Conservation (phyloP, 2,113 vertebrate species). For the Uropsilus gracilis region DNA sequence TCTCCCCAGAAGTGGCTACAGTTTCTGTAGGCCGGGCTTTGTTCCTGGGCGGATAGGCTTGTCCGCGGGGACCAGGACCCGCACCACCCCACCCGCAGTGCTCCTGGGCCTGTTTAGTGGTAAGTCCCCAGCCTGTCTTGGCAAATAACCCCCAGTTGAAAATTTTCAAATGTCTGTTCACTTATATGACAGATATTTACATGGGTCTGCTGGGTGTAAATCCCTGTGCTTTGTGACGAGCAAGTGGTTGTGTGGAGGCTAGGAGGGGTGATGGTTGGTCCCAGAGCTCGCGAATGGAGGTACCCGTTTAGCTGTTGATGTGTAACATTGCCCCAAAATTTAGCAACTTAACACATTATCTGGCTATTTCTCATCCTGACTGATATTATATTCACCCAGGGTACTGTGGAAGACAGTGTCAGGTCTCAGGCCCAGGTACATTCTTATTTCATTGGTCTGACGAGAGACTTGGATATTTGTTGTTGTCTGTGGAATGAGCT, state of each 20-base stretch:
- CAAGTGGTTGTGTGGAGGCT: no score
- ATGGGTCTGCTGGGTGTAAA: no score
- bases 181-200: neutral
- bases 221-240: neutral
- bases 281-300: neutral
- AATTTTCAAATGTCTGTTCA: neutral
- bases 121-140: neutral
- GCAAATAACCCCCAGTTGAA: neutral
- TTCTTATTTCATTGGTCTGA: neutral
- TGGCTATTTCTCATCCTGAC: rapidly evolving
- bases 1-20: rapidly evolving
- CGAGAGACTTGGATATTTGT: neutral
- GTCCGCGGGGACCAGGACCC: no score
- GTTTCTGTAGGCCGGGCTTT: rapidly evolving
- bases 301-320: neutral
- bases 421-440: no score
- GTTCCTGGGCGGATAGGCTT: neutral
- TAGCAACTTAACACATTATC: neutral
- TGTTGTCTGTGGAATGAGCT: neutral
- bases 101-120: neutral
- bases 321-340: neutral
- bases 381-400: rapidly evolving
- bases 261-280: neutral
- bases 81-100: neutral
- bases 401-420: rapidly evolving